Evolutionary conservation across 2,113 vertebrate species (phyloP).

Genomic region (Corythoichthys haematopterus): DNA sequence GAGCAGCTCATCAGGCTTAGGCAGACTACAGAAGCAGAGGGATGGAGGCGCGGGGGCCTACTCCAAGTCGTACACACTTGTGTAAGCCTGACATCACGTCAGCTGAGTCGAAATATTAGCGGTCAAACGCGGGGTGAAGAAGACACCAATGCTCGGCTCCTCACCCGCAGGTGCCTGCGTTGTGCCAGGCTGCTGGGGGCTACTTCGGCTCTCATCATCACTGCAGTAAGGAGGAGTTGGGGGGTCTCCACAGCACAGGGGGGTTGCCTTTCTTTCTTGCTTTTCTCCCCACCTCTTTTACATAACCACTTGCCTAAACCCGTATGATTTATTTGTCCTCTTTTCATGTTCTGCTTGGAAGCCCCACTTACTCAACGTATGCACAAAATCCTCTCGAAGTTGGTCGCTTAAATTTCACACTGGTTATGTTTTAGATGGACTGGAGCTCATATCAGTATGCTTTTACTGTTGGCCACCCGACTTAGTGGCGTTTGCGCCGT

Average conservation of each 20-base stretch:
- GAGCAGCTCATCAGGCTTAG: conserved; percentile 90
- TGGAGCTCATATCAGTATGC: conserved; percentile 63
- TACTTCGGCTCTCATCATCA: conserved; percentile 53
- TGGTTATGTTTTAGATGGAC: conserved; percentile 51
- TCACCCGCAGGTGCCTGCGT: conserved; percentile 56
- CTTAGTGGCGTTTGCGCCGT: conserved; percentile 50
- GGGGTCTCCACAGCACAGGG: conserved; percentile 68
- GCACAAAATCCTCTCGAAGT: conserved; percentile 70
- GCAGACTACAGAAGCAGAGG: conserved; percentile 90
- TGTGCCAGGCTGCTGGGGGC: conserved; percentile 55
- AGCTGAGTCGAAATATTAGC: conserved; percentile 48
- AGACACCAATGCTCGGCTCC: conserved; percentile 58
- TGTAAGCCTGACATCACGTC: conserved; percentile 73
- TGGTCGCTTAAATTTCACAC: conserved; percentile 50
- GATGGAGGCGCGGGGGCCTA: conserved; percentile 81
- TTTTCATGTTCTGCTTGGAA: conserved; percentile 47
- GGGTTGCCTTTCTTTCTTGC: conserved; percentile 65
- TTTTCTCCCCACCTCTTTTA: conserved; percentile 43
- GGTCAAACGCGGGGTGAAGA: conserved; percentile 45
- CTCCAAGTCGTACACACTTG: conserved; percentile 97
- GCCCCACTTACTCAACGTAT: conserved; percentile 54
- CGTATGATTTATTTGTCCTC: conserved; percentile 41
- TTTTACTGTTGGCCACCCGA: conserved; percentile 56
- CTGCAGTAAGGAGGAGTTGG: conserved; percentile 53
- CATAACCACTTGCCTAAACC: conserved; percentile 51